Evolutionary conservation across 2,888 invertebrate species (phyloP).

Genomic region (Hymenopus coronatus): DNA sequence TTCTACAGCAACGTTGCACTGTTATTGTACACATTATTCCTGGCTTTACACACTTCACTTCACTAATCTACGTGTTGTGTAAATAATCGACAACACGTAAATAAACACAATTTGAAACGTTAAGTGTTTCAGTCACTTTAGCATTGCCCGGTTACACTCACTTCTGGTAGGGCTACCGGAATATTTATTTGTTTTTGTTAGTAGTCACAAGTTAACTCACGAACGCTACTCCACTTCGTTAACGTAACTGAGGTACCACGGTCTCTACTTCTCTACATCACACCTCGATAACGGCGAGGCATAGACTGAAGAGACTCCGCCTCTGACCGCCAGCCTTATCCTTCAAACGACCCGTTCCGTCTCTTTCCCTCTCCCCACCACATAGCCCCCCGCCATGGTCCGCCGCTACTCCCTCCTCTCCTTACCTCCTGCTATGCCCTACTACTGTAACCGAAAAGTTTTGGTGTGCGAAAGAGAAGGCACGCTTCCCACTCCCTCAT

Average conservation of each 20-base stretch:
- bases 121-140: too few relatives aligned
- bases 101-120: neutral
- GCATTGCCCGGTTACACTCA: neutral
- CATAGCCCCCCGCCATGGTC: neutral
- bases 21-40: neutral
- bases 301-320: slow-evolving; percentile 28
- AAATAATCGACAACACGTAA: neutral
- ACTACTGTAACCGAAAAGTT: neutral
- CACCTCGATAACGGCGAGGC: slow-evolving; percentile 19
- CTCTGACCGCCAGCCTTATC: slow-evolving; percentile 25
- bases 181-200: neutral
- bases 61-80: neutral
- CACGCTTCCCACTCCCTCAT: neutral
- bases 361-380: neutral
- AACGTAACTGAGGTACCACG: neutral
- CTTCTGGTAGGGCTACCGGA: neutral
- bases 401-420: neutral
- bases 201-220: neutral
- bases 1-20: neutral
- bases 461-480: neutral
- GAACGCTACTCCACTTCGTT: too few relatives aligned
- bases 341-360: slow-evolving; percentile 18
- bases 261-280: neutral
- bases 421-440: neutral
- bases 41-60: neutral